Conservation (phyloP, 1,140 invertebrate genomes). For the Melanaphis sacchari region DNA sequence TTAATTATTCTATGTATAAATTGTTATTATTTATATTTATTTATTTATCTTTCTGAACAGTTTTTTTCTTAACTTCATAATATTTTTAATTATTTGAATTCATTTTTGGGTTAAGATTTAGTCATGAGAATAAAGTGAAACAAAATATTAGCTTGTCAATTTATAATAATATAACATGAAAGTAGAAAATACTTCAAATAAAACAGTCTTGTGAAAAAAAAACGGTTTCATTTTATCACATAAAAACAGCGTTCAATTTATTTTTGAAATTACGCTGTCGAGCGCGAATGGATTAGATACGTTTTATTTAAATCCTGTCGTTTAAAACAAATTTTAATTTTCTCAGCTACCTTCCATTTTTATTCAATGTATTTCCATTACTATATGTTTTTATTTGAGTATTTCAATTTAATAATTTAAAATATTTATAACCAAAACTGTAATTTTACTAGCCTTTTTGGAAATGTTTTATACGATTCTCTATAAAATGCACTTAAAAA, state of each 20-base stretch:
- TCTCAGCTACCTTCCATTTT: neutral
- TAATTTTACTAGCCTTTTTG: neutral
- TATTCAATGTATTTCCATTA: neutral
- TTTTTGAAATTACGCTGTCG: neutral
- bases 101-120: neutral
- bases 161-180: neutral
- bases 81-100: too few species aligned
- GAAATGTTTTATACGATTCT: neutral
- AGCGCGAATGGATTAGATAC: neutral
- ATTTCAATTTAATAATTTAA: neutral
- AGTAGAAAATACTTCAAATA: neutral
- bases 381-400: neutral
- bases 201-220: neutral
- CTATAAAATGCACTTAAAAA: neutral
- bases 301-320: neutral
- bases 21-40: neutral
- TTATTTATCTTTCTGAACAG: neutral
- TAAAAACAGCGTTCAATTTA: neutral
- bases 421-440: neutral
- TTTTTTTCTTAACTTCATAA: neutral
- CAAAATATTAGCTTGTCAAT: neutral
- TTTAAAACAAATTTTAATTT: slow-evolving; percentile 22
- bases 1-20: neutral
- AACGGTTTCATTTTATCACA: slow-evolving; percentile 10
- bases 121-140: neutral